Evolutionary conservation across 92 coral and sea anemone genomes (phyloP), one percentile per base, ranked within the genome.

Genomic region (Epizoanthus ramosus): DNA sequence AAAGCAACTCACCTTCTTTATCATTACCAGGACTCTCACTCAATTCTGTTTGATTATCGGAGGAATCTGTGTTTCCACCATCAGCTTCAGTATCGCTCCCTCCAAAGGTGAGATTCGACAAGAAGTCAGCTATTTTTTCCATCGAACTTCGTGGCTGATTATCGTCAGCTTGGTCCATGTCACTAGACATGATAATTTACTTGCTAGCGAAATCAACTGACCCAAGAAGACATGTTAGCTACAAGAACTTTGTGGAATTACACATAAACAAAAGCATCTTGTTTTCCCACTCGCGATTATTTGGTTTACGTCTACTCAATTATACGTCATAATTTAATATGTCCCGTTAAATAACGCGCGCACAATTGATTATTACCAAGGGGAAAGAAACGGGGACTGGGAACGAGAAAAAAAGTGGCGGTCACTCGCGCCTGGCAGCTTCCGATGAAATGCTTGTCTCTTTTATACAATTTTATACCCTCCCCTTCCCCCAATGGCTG

Each of bases 111-210:
- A 77, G 82, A 8, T 77, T 54, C 39, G 82, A 60, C 37, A 77
- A 77, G 24, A 77, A 77, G 19, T 77, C 82, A 19, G 82, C 71
- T 45, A 77, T 77, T 39, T 77, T 77, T 63, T 77, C 82, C 23
- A 77, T 77, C 25, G 82, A 61, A 24, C 82, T 77, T 45, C 82
- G 57, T 0, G 70, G 7, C n/a, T 37, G n/a, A 13, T 77, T 22
- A 15, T 74, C 79, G 22, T 77, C 82, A 8, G 63, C 57, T 60
- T 60, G 65, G 7, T 77, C 82, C 13, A 8, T 18, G 45, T 77
- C 82, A 39, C 71, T 41, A 41, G 82, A 45, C 70, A 77, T 60
- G 57, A 57, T 18, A 33, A 24, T 37, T 68, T 13, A 18, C 8
- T 39, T 3, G 22, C 17, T 37, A 5, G 43, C 43, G 57, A 71